These are phyloP conservation scores for Rhodophaea formosa DNA, from an alignment of 2,888 invertebrate species.

Conservation along the genomic window DNA sequence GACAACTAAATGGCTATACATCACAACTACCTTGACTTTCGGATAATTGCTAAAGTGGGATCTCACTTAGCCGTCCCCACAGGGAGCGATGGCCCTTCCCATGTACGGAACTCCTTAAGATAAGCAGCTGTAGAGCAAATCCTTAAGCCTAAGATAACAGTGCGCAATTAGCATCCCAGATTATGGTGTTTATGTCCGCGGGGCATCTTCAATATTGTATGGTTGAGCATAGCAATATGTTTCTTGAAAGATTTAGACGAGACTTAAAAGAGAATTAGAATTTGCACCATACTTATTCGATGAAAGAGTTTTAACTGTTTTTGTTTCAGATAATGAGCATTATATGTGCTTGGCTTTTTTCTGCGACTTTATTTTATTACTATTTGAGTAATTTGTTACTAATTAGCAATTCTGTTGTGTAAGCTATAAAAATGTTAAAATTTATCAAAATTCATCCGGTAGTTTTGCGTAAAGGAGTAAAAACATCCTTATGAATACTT, in stretches of 20 bases:
- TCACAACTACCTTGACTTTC: slow-evolving; percentile 30
- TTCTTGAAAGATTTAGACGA: not conserved
- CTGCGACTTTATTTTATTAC: too few relatives aligned
- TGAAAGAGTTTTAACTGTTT: too few relatives aligned
- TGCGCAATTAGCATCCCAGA: slow-evolving; percentile 51
- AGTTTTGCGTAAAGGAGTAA: too few relatives aligned
- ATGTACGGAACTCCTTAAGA: slow-evolving; percentile 41
- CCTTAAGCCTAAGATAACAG: slow-evolving; percentile 61
- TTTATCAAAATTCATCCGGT: too few relatives aligned
- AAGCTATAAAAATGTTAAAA: too few relatives aligned
- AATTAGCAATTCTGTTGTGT: too few relatives aligned
- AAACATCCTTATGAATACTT: too few relatives aligned
- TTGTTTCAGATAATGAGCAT: too few relatives aligned
- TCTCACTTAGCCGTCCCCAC: slow-evolving; percentile 40
- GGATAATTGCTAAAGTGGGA: slow-evolving; percentile 57
- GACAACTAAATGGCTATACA: slow-evolving; percentile 1
- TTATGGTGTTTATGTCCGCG: slow-evolving; percentile 37
- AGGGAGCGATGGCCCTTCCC: slow-evolving; percentile 35
- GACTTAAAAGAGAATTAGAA: too few relatives aligned
- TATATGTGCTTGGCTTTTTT: too few relatives aligned
- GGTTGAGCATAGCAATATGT: not conserved
- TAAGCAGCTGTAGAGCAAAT: slow-evolving; percentile 58
- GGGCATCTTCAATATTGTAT: slow-evolving; percentile 23
- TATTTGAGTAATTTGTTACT: too few relatives aligned
- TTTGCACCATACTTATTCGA: too few relatives aligned